Conservation (phyloP, 2,797 vertebrate genomes). For the Acipenser ruthenus region DNA sequence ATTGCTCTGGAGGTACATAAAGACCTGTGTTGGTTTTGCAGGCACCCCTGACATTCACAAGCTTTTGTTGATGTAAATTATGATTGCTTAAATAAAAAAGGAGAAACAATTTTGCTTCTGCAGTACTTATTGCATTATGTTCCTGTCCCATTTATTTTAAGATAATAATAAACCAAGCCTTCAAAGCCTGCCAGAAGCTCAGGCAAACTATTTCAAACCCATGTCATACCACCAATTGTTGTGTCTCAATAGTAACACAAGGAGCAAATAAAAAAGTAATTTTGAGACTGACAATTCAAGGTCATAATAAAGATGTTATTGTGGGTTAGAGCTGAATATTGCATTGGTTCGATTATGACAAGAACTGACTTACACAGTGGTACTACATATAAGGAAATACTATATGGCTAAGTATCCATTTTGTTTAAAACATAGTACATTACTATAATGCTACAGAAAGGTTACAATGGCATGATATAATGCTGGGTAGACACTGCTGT, state of each 20-base stretch:
- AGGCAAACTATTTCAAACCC: not conserved
- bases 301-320: constrained; percentile 2
- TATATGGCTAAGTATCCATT: no score
- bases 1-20: no score
- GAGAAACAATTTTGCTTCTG: not conserved
- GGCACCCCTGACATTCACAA: not conserved
- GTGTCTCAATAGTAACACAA: constrained; percentile 14
- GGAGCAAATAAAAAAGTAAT: constrained; percentile 9
- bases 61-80: constrained; percentile 4
- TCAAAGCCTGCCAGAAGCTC: not conserved
- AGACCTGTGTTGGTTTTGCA: not conserved
- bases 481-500: no score
- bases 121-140: constrained; percentile 9
- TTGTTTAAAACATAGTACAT: no score
- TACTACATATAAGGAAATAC: not conserved
- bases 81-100: constrained; percentile 3
- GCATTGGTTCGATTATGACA: not conserved
- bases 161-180: constrained; percentile 2
- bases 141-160: not conserved
- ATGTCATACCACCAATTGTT: constrained; percentile 8
- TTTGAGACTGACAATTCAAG: constrained; percentile 4
- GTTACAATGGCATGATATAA: no score
- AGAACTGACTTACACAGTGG: not conserved
- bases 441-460: no score
- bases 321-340: not conserved